Percentiles rank a stretch among this genome's conserved stretches.
These are phyloP conservation scores for Linepithema humile DNA, from an alignment of 1,140 invertebrate species.

Conservation along the genomic window DNA sequence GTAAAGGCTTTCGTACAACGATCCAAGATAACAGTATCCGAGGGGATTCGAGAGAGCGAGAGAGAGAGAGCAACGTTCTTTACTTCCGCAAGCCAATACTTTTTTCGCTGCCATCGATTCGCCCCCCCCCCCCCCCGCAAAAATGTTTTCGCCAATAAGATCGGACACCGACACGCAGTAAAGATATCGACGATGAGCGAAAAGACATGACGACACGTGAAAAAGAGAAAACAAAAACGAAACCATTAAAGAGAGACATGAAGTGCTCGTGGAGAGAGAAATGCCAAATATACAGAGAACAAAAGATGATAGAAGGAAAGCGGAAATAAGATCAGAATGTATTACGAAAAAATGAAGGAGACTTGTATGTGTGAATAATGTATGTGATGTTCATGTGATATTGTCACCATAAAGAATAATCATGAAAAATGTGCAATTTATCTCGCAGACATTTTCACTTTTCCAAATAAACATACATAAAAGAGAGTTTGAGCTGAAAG, in stretches of 20 bases:
- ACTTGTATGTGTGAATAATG: conserved; percentile 57
- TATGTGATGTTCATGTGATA: conserved; percentile 48
- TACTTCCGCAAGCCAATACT: neutral
- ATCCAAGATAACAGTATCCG: neutral
- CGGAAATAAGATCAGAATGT: neutral
- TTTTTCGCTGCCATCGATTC: conserved; percentile 33
- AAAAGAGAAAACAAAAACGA: conserved; percentile 38
- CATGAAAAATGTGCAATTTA: neutral
- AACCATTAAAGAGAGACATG: conserved; percentile 13
- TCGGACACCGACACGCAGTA: conserved; percentile 21
- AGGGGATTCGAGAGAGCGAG: neutral
- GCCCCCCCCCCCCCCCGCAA: no score
- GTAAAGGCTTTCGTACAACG: neutral
- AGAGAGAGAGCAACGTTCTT: neutral
- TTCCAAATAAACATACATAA: no score
- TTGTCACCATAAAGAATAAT: conserved; percentile 14
- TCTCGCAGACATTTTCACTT: neutral
- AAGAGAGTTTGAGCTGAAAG: no score
- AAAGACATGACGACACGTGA: conserved; percentile 60
- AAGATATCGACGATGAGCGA: conserved; percentile 67
- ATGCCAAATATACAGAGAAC: conserved; percentile 32
- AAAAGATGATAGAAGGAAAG: conserved; percentile 26
- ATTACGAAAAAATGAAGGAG: neutral
- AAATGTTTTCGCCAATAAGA: conserved; percentile 13
- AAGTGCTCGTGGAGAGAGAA: conserved; percentile 8